Percentiles rank a stretch among this genome's conserved stretches.
These are phyloP conservation scores for Mamestra brassicae DNA, from an alignment of 2,888 invertebrate species.

Conservation along the genomic window DNA sequence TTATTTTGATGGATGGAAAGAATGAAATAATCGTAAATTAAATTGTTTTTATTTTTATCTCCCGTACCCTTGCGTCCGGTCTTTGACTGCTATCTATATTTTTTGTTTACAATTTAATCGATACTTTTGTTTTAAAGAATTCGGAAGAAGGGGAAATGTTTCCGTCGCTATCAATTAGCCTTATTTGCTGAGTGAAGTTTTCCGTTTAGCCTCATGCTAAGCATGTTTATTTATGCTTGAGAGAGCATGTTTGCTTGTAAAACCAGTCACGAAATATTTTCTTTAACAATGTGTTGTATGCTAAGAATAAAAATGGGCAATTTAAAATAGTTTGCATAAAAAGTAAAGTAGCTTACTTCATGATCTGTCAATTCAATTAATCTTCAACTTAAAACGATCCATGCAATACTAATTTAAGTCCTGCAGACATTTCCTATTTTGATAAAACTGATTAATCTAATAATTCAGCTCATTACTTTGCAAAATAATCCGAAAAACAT, in stretches of 20 bases:
- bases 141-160: slow-evolving; percentile 34
- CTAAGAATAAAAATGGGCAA: slow-evolving; percentile 28
- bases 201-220: slow-evolving; percentile 33
- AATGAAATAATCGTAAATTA: slow-evolving; percentile 61
- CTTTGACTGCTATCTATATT: slow-evolving; percentile 58
- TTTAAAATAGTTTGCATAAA: slow-evolving; percentile 25
- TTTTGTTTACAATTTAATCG: slow-evolving; percentile 42
- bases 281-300: slow-evolving; percentile 28
- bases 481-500: slow-evolving; percentile 16
- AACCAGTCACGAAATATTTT: slow-evolving; percentile 53
- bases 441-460: slow-evolving; percentile 9
- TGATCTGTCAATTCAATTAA: background rate
- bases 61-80: slow-evolving; percentile 49
- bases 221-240: slow-evolving; percentile 37
- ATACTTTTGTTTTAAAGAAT: slow-evolving; percentile 36
- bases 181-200: slow-evolving; percentile 27
- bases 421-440: slow-evolving; percentile 8
- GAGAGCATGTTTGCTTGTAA: slow-evolving; percentile 43
- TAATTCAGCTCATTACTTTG: slow-evolving; percentile 25
- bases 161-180: slow-evolving; percentile 27
- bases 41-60: slow-evolving; percentile 54
- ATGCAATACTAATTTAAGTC: slow-evolving; percentile 22
- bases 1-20: slow-evolving; percentile 70
- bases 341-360: slow-evolving; percentile 8
- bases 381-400: background rate